Conservation (phyloP, 2,113 vertebrate genomes). For the Limnothrissa miodon region DNA sequence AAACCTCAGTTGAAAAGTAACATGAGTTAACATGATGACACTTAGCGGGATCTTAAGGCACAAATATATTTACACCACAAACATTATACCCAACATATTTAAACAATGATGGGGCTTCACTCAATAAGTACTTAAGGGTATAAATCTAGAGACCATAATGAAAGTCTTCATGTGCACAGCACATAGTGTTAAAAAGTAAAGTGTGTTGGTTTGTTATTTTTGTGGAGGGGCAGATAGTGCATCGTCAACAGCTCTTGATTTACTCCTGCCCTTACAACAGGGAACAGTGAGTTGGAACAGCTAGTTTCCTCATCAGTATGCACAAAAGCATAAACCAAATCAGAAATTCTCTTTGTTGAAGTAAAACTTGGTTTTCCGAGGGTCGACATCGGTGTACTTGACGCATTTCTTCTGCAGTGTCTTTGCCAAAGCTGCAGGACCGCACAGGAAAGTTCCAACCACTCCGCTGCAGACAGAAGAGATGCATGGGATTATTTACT, state of each 20-base stretch:
- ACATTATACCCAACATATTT: too few relatives aligned
- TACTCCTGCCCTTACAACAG: neutral
- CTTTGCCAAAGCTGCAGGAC: conserved; percentile 72
- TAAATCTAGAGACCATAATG: neutral
- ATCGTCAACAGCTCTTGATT: too few relatives aligned
- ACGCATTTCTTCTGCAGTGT: conserved; percentile 77
- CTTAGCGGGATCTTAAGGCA: too few relatives aligned
- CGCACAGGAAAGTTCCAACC: conserved; percentile 87
- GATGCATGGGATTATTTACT: neutral
- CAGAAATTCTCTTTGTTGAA: conserved; percentile 95
- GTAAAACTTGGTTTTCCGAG: conserved; percentile 88
- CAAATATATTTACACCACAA: neutral
- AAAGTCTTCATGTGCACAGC: neutral
- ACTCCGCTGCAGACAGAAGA: conserved; percentile 67
- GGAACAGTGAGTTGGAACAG: neutral
- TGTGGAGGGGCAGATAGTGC: neutral
- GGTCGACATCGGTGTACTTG: conserved; percentile 84
- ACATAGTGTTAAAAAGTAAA: neutral
- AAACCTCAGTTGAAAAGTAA: too few relatives aligned
- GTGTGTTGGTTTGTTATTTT: neutral
- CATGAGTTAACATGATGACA: too few relatives aligned
- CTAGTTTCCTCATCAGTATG: neutral
- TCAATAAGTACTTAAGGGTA: too few relatives aligned
- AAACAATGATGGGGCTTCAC: too few relatives aligned
- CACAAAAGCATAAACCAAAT: conserved; percentile 35